Conservation (phyloP, 2,797 vertebrate species). For the Echiichthys vipera region DNA sequence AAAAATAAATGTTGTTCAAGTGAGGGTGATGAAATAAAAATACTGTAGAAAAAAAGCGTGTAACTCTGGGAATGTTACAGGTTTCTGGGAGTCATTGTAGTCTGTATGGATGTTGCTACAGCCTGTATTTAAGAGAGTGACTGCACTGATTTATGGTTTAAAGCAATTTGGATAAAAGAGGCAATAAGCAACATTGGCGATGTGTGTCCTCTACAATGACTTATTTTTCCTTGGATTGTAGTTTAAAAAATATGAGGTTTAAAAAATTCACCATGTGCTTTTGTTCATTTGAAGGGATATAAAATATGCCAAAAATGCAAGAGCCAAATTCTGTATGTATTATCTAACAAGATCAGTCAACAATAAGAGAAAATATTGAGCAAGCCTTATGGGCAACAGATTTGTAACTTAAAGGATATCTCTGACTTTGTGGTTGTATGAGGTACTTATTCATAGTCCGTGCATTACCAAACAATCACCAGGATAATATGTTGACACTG, state of each 20-base stretch:
- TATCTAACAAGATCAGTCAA: background rate
- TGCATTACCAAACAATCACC: too few relatives aligned
- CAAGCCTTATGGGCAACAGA: too few relatives aligned
- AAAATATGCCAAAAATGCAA: background rate
- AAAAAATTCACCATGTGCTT: background rate
- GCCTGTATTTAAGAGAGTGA: conserved; percentile 8
- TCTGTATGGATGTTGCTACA: background rate
- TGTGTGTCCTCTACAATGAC: conserved; percentile 16
- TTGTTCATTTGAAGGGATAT: background rate
- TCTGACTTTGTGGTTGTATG: too few relatives aligned
- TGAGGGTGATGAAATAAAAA: conserved; percentile 18
- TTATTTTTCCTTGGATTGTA: background rate
- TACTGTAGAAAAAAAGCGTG: background rate
- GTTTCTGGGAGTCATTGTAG: conserved; percentile 1
- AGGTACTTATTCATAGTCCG: too few relatives aligned
- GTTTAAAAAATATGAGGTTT: background rate
- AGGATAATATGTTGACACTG: too few relatives aligned
- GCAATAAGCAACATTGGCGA: conserved; percentile 19
- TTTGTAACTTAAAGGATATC: too few relatives aligned
- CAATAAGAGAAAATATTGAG: background rate
- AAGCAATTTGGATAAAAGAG: conserved; percentile 59
- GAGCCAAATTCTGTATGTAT: background rate
- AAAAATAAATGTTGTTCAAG: conserved; percentile 18
- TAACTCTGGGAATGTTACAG: conserved; percentile 2
- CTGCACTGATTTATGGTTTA: conserved; percentile 40